phyloP scores from a whole-genome alignment of 2,113 vertebrate genomes.

The Tachycineta bicolor region DNA sequence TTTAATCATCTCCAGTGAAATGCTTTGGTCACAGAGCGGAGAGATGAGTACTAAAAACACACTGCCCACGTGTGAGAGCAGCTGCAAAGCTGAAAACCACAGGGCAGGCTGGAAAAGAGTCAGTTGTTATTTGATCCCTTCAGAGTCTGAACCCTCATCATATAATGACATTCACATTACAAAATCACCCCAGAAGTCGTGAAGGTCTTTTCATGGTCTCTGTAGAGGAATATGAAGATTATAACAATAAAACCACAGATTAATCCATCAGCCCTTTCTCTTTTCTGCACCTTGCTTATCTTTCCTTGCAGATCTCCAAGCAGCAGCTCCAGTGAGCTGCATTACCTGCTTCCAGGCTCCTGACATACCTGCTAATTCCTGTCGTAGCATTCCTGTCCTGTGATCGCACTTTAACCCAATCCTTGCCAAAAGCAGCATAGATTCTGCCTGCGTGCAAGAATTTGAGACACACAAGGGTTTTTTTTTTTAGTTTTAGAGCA shows the following conservation, averaged over 20 bases:
- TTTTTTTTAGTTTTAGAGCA: neutral
- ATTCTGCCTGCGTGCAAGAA: neutral
- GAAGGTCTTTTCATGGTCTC: neutral
- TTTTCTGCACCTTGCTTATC: neutral
- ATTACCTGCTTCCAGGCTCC: neutral
- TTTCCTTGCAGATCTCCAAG: neutral
- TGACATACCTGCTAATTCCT: neutral
- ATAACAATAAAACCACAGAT: neutral
- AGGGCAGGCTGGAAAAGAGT: neutral
- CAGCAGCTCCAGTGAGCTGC: neutral
- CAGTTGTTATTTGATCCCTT: neutral
- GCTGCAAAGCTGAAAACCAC: neutral
- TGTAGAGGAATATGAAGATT: neutral
- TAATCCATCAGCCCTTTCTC: neutral
- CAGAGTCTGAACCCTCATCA: neutral
- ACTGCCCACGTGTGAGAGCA: neutral
- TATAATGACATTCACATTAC: neutral
- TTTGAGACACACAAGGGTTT: neutral
- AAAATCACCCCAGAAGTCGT: neutral
- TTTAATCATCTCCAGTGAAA: neutral
- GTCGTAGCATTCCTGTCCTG: slow-evolving; percentile 4
- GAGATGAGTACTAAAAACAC: neutral
- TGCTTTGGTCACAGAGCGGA: neutral
- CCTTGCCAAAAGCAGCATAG: neutral
- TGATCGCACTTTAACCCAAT: neutral